Conservation (phyloP, 2,888 invertebrate genomes). For the Polydrusus pterygomalis region DNA sequence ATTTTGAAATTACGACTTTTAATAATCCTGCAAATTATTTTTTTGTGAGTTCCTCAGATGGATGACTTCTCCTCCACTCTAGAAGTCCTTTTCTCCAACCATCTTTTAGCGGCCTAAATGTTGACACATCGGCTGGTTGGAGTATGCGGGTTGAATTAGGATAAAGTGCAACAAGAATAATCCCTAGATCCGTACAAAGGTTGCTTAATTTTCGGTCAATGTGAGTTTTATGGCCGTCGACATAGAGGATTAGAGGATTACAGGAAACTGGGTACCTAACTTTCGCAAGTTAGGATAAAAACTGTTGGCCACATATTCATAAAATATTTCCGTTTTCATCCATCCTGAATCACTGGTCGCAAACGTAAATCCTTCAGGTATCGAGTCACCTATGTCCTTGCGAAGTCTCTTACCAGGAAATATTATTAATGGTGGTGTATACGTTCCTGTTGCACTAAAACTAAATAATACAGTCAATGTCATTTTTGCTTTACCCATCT, state of each 20-base stretch:
- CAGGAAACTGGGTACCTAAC: constrained; percentile 23
- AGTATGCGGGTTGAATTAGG: constrained; percentile 60
- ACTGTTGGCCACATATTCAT: constrained; percentile 36
- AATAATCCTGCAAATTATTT: constrained; percentile 32
- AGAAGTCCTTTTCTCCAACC: constrained; percentile 41
- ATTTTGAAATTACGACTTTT: constrained; percentile 33
- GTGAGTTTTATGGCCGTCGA: constrained; percentile 50
- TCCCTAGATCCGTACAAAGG: constrained; percentile 43
- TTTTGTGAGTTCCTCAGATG: constrained; percentile 35
- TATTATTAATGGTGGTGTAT: not conserved
- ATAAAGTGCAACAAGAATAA: constrained; percentile 61
- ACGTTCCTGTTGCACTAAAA: not conserved
- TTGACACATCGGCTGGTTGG: constrained; percentile 59
- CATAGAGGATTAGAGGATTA: constrained; percentile 46
- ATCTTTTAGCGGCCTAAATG: constrained; percentile 59
- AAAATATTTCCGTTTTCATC: constrained; percentile 54
- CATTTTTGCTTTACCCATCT: not conserved
- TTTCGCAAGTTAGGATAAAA: constrained; percentile 32
- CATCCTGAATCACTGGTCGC: constrained; percentile 37
- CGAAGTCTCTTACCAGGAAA: constrained; percentile 44
- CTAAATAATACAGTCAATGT: not conserved
- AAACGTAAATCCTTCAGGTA: constrained; percentile 1
- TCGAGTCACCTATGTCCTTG: constrained; percentile 23
- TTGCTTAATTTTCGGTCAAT: constrained; percentile 40
- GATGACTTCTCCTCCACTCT: constrained; percentile 61